Evolutionary conservation across 2,797 vertebrate species (phyloP), one percentile per base, ranked within the genome.

Genomic region (Tarsius wallacei): DNA sequence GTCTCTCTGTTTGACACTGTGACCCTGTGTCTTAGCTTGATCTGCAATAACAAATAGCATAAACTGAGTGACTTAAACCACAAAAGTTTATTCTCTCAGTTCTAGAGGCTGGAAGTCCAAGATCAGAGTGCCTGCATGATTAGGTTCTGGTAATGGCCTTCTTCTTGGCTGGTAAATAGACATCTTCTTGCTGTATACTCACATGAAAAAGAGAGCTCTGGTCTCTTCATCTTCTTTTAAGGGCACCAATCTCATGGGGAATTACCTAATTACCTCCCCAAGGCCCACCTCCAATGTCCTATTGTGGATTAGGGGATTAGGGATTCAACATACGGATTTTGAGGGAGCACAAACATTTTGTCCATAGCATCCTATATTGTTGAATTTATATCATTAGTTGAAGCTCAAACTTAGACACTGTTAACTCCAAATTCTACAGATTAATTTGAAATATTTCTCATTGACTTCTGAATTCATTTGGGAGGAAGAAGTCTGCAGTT

Each of bases 361-460:
- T 78, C 5, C 21, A 9, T 33, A 78, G 31, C 2, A 93, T 9
- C 33, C 33, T 66, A 22, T 76, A 66, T 14, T 78, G 31, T 90
- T 91, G 63, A 92, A 53, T 94, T 68, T 85, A 10, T 85, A 53
- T 68, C 22, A 82, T 70, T 42, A 6, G 2, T 76, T 89, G 74
- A 57, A 86, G 36, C 93, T 90, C 81, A 92, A 85, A 77, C 57
- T 49, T 78, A 49, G 51, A 55, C 21, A 47, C 33, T 64, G 26
- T 85, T 90, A 26, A 93, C 33, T 94, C 94, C 66, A 93, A 83
- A 76, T 36, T 57, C 24, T 86, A 83, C 12, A 90, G 42, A 49
- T 87, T 90, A 82, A 64, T 94, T 93, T 93, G 68, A 89, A 88
- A 31, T 93, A 83, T 93, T 96, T 94, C 61, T 95, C 13, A 87